phyloP scores from a whole-genome alignment of 2,888 invertebrate genomes.

The Calameuta filiformis region DNA sequence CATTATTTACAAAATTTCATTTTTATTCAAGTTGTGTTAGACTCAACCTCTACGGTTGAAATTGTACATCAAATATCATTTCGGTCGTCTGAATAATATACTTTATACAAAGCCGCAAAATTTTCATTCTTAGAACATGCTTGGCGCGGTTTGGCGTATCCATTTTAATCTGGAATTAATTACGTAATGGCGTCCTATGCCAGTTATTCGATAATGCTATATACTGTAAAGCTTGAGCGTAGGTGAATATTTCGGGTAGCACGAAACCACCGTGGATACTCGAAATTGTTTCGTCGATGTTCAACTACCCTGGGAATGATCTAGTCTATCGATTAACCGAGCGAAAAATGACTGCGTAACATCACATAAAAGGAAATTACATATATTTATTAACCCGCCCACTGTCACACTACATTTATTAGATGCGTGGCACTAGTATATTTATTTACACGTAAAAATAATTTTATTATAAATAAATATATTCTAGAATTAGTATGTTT shows the following conservation, averaged over 20 bases:
- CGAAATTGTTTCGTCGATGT: not conserved
- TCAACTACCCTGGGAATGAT: not conserved
- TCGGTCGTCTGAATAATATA: not conserved
- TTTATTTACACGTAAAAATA: not conserved
- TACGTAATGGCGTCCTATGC: not conserved
- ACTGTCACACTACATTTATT: not conserved
- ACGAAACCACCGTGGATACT: not conserved
- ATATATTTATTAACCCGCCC: not conserved
- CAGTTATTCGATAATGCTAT: not conserved
- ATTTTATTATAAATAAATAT: not conserved
- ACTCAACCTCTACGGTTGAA: not conserved
- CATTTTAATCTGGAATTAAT: conserved; percentile 2
- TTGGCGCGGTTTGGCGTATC: not conserved
- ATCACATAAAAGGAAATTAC: not conserved
- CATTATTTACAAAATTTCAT: not conserved
- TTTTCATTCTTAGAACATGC: not conserved
- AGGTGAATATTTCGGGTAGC: not conserved
- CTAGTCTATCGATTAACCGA: not conserved
- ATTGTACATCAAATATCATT: not conserved
- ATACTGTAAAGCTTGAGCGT: not conserved
- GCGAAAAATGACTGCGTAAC: not conserved
- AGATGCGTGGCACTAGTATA: no score
- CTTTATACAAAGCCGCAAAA: not conserved
- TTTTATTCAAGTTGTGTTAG: not conserved
- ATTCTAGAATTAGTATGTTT: not conserved